phyloP scores from a whole-genome alignment of 2,888 invertebrate species.

The Xanthostigma xanthostigma region DNA sequence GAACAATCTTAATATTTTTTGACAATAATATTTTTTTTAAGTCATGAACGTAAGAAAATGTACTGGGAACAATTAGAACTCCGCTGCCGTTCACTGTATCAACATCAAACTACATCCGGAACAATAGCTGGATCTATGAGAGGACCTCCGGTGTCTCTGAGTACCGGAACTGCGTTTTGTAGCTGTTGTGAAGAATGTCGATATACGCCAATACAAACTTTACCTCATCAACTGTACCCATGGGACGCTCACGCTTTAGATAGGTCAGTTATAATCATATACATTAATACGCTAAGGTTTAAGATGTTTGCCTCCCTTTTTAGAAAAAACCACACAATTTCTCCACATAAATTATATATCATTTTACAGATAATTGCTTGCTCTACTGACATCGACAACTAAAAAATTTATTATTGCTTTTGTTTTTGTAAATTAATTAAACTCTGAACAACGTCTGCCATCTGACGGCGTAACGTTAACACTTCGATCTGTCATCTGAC shows the following conservation, averaged over 20 bases:
- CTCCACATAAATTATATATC: no score
- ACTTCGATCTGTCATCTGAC: no score
- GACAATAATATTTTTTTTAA: slow-evolving; percentile 25
- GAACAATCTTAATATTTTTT: neutral
- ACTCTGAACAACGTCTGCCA: no score
- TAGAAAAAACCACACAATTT: no score
- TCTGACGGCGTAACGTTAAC: no score
- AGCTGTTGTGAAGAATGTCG: slow-evolving; percentile 60
- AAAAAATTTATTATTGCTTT: no score
- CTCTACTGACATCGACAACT: no score
- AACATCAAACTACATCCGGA: slow-evolving; percentile 30
- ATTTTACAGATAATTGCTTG: no score
- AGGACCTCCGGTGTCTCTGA: slow-evolving; percentile 29
- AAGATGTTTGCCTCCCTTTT: no score
- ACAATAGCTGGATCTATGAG: slow-evolving; percentile 27
- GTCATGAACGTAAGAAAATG: slow-evolving; percentile 87
- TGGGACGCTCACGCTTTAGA: slow-evolving; percentile 36
- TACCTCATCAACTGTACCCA: slow-evolving; percentile 36
- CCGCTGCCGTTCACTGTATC: slow-evolving; percentile 65
- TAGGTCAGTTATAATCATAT: slow-evolving; percentile 22
- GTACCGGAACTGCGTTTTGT: slow-evolving; percentile 32
- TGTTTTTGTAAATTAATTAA: no score
- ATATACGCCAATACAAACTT: slow-evolving; percentile 36
- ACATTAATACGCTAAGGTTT: no score
- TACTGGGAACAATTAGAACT: slow-evolving; percentile 87